These are phyloP conservation scores for Hirtodrosophila alboralis DNA, from an alignment of 2,888 invertebrate species.

Conservation along the genomic window DNA sequence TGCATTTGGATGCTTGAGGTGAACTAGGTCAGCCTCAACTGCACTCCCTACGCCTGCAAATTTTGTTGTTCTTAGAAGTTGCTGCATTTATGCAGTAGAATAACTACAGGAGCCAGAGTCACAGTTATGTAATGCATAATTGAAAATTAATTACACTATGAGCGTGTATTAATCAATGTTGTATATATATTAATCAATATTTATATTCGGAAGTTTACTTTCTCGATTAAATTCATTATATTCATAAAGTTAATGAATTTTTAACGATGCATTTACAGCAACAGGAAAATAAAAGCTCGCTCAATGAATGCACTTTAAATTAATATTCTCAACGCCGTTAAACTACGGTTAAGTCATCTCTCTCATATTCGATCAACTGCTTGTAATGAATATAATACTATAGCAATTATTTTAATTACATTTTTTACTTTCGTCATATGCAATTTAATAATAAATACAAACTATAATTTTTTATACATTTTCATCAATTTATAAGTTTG, in stretches of 20 bases:
- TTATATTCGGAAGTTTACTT: slow-evolving; percentile 1
- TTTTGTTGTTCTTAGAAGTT: background rate
- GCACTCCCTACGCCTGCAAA: slow-evolving; percentile 4
- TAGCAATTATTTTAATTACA: no score
- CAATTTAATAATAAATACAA: no score
- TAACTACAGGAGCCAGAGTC: slow-evolving; percentile 19
- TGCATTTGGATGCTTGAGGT: slow-evolving; percentile 23
- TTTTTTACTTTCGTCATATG: no score
- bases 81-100: slow-evolving; percentile 10
- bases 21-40: slow-evolving; percentile 39
- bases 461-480: no score
- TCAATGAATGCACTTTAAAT: slow-evolving; percentile 33
- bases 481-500: no score
- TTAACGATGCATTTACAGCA: slow-evolving; percentile 30
- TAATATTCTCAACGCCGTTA: slow-evolving; percentile 33
- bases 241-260: slow-evolving; percentile 46
- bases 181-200: background rate
- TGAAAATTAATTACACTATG: slow-evolving; percentile 59
- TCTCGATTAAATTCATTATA: slow-evolving; percentile 36
- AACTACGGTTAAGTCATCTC: slow-evolving; percentile 8
- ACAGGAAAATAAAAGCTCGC: slow-evolving; percentile 2
- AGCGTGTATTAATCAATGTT: slow-evolving; percentile 20
- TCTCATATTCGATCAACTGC: background rate
- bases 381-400: no score
- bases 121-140: slow-evolving; percentile 50